Base-by-base conservation (phyloP, 2,113 vertebrate species). In the Eptesicus fuscus region DNA sequence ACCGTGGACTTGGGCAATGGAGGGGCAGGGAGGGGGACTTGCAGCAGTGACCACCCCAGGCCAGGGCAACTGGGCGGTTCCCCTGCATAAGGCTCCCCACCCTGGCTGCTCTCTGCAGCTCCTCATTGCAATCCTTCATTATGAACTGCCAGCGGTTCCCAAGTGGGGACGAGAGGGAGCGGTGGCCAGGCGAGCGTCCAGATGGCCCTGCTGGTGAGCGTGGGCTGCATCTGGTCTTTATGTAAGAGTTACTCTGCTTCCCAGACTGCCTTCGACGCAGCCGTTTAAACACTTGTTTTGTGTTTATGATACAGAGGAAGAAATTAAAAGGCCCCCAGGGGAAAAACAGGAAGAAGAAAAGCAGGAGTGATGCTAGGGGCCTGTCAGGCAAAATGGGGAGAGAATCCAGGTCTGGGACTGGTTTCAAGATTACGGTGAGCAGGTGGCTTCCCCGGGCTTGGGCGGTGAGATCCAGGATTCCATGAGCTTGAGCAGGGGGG, bases 221-320 rank as follows among this genome's bases (percentile, higher is more conserved):
- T 78, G 74, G 78, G 87, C 83, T 93, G 78, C 59, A 32, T 89
- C 82, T 90, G 93, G 76, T 59, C 84, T 96, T 95, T 80, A 80
- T 84, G 93, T 80, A 82, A 93, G 92, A 80, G 65, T 30, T 2
- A 22, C 88, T 77, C 35, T 0, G 4, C 76, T 95, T 86, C 88
- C 96, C 70, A 86, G 92, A 88, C 40, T 63, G 92, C 89, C 76
- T 86, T 63, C 0, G 4, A 76, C 56, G 73, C 90, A 92, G 90
- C 83, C 25, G 11, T 82, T 94, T 82, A 80, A 59, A 92, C 82
- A 53, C 93, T 94, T 82, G 82, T 74, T 91, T 85, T 93, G 91
- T 92, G 96, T 96, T 95, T 91, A 86, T 70, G 77, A 88, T 59
- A 56, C 82, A 86, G 89, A 93, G 73, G 83, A 80, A 90, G 88